Evolutionary conservation across 2,113 vertebrate species (phyloP).

Genomic region (Chaetodon trifascialis): DNA sequence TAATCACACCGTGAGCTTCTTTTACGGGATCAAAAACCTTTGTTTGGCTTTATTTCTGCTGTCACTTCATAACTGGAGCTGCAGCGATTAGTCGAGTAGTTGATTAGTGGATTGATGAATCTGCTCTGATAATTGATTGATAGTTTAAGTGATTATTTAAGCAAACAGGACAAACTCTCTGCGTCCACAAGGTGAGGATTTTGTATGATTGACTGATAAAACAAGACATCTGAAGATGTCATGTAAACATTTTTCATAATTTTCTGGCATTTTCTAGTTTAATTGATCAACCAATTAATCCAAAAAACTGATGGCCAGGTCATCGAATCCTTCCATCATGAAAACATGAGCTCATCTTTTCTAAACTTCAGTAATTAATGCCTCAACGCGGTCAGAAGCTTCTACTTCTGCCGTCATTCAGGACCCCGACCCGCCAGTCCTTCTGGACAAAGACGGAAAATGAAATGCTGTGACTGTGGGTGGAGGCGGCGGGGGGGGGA

Average conservation of each 20-base stretch:
- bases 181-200: background rate
- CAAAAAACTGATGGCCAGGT: too few species aligned
- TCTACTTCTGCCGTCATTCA: too few species aligned
- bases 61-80: background rate
- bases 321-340: too few species aligned
- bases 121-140: background rate
- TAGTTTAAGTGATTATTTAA: background rate
- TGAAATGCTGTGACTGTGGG: constrained; percentile 1
- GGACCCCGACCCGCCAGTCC: background rate
- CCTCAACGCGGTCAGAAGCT: too few species aligned
- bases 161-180: background rate
- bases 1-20: background rate
- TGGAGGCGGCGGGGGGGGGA: too few species aligned
- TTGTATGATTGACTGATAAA: too few species aligned
- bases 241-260: too few species aligned
- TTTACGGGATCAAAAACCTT: background rate
- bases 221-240: too few species aligned
- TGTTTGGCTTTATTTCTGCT: background rate
- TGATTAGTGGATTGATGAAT: background rate
- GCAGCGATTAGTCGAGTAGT: background rate
- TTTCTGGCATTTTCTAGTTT: too few species aligned
- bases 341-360: too few species aligned
- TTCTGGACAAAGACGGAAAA: background rate
- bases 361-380: too few species aligned
- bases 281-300: too few species aligned